Evolutionary conservation across 2,888 invertebrate genomes (phyloP), one percentile per base, ranked within the genome.

Genomic region (Didymodactylos carnosus): DNA sequence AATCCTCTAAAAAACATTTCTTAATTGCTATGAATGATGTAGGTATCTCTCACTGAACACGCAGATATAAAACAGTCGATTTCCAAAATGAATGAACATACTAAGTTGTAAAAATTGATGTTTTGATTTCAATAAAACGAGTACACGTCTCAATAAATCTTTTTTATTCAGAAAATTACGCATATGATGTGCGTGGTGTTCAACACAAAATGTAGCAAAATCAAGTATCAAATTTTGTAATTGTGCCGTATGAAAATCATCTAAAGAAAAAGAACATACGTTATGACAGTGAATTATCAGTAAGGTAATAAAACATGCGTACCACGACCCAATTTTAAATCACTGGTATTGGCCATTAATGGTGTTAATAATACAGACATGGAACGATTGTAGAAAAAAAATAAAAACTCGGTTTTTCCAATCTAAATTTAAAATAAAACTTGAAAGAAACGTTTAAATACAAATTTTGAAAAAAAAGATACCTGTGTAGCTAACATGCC

Each of bases 111-210:
- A 88, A 87, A 98, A 98, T 80, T 93, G 92, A 86, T 97, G 95
- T 80, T 90, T 90, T 77, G 94, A 94, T 83, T 92, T 91, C 91
- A 95, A 93, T 78, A 97, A 87, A 79, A 95, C 92, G 79, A 98
- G 87, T 83, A 97, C 92, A 84, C 92, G 89, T 83, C 92, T 89
- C 78, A 98, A 87, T 78, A 98, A 87, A 86, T 98, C 94, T 86
- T 94, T 94, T 86, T 92, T 92, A 81, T 97, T 88, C 84, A 95
- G 91, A 86, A 93, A 95, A 83, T 94, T 94, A 84, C 95, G 94
- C 84, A 97, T 94, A 86, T 97, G 93, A 86, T 93, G 94, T 75
- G 92, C 91, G 86, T 99, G 98, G 86, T 98, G 97, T 84, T 98
- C 97, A 71, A 98, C 94, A 85, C 97, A 99, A 86, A 97, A 99